Conservation (phyloP, 2,797 vertebrate species). For the Sciaenops ocellatus region DNA sequence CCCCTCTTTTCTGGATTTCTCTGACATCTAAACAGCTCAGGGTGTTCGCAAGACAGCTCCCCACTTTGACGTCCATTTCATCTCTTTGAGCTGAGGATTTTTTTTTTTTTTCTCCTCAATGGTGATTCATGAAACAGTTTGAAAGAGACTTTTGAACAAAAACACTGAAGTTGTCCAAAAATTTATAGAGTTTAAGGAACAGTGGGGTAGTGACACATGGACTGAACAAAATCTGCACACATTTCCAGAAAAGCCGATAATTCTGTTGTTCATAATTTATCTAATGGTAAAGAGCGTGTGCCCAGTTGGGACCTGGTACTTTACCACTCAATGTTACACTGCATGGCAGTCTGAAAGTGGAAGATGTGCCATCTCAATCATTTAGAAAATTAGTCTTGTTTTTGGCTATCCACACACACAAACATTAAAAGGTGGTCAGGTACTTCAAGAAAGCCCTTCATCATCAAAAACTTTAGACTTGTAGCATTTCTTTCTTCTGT, state of each 20-base stretch:
- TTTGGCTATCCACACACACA: not conserved
- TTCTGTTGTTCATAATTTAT: not conserved
- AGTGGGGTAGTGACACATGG: not conserved
- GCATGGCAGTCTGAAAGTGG: not conserved
- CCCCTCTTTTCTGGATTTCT: conserved; percentile 48
- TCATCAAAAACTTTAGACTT: not conserved
- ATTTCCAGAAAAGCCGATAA: not conserved
- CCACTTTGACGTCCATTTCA: conserved; percentile 58
- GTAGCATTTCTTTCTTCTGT: not conserved
- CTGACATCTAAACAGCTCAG: conserved; percentile 60
- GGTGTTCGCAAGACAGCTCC: conserved; percentile 59
- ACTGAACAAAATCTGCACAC: not conserved
- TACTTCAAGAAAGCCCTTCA: not conserved
- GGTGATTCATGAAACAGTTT: conserved; percentile 34
- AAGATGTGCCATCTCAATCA: not conserved
- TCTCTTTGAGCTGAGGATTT: conserved; percentile 40
- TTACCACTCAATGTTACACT: not conserved
- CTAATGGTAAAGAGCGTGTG: not conserved
- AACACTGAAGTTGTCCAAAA: conserved; percentile 1
- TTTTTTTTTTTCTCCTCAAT: not conserved
- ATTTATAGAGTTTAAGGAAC: conserved; percentile 13
- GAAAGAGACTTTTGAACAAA: conserved; percentile 31
- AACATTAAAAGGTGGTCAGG: not conserved
- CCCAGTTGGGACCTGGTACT: not conserved
- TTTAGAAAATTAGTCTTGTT: conserved; percentile 1